Percentiles rank a stretch among this genome's conserved stretches.
phyloP scores from a whole-genome alignment of 2,113 vertebrate species.

The Chionodraco myersi region DNA sequence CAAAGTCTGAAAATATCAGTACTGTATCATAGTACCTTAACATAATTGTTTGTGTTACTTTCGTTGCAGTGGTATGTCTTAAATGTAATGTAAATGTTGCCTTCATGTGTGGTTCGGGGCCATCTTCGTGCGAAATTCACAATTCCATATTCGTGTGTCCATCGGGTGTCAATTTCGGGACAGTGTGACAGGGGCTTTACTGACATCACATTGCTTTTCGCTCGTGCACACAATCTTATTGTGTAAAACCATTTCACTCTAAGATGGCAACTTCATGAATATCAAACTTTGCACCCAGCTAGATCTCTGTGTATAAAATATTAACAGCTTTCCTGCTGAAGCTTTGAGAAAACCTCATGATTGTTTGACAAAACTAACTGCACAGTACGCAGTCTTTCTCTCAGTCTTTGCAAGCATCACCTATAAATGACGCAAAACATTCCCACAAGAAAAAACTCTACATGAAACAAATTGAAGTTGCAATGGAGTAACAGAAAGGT shows the following conservation, averaged over 20 bases:
- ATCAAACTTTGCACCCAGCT: not conserved
- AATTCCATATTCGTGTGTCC: too few relatives aligned
- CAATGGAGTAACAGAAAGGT: not conserved
- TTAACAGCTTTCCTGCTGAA: not conserved
- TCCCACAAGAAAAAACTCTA: not conserved
- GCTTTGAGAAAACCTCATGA: slow-evolving; percentile 6
- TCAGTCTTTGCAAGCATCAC: not conserved
- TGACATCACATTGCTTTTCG: not conserved
- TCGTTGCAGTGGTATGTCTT: too few relatives aligned
- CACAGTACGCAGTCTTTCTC: not conserved
- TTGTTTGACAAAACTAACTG: slow-evolving; percentile 5
- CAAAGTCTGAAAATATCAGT: too few relatives aligned
- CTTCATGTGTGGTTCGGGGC: too few relatives aligned
- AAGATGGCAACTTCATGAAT: slow-evolving; percentile 21
- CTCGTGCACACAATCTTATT: slow-evolving; percentile 11
- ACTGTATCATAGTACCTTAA: too few relatives aligned
- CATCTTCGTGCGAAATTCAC: too few relatives aligned
- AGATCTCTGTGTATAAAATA: slow-evolving; percentile 7
- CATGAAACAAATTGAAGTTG: not conserved
- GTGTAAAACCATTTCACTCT: slow-evolving; percentile 6
- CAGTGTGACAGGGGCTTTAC: too few relatives aligned
- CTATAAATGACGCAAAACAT: not conserved
- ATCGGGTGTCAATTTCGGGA: too few relatives aligned
- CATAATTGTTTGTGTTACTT: too few relatives aligned
- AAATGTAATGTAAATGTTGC: too few relatives aligned